Base-by-base conservation (phyloP, 1,140 invertebrate species). In the Trachelipus rathkii region DNA sequence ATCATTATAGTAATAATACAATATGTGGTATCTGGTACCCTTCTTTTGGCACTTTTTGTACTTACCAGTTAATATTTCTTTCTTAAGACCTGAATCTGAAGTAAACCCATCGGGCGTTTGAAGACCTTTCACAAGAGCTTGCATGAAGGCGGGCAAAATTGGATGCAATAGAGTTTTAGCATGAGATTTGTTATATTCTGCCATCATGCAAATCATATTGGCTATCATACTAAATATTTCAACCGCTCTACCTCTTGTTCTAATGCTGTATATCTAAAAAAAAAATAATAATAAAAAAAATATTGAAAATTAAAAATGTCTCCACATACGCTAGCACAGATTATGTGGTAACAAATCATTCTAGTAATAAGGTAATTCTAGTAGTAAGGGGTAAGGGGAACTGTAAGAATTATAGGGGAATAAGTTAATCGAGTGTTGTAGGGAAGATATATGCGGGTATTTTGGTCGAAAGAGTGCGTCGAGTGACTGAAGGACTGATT, bases 31-130 rank as follows among this genome's bases (percentile, higher is more conserved):
- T 33, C 33, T 6, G 33, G 33, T 33, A 33, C 33, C 33, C 6
- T 33, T 33, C 33, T 33, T 33, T n/a, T n/a, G n/a, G n/a, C n/a
- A 60, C 4, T 19, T 60, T 60, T 15, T 79, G 75, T 66, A 60
- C 68, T 71, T 84, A 87, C 90, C 88, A 87, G 89, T 92, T 0
- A 92, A 85, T 45, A 92, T 88, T 82, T 92, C 90, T 24, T 90
- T 91, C 81, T 92, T 91, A 8, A 93, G 83, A 13, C 90, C 88
- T 82, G 88, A 89, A 82, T 92, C 91, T 70, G 87, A 89, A 0
- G 85, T 87, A 23, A 85, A 82, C 0, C 88, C 88, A 83, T 91
- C 87, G 66, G 89, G 88, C 46, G 88, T 86, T 77, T 87, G 85
- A 13, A 93, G 84, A 77, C 87, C 88, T 72, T 89, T 84, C 15